Base-by-base conservation (phyloP, 2,113 vertebrate species). In the Lagenorhynchus albirostris region DNA sequence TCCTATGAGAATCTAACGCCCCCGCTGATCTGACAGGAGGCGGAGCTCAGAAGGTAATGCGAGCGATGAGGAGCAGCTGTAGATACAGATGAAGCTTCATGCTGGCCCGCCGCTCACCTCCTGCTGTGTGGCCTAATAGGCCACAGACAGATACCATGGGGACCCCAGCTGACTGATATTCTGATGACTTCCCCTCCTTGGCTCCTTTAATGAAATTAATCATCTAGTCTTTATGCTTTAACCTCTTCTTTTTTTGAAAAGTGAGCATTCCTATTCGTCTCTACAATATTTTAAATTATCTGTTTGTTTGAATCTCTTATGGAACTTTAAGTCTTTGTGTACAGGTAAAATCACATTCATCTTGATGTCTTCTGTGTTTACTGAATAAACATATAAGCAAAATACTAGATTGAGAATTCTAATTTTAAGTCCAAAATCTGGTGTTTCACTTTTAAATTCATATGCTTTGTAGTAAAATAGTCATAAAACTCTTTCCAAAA, bases 401-500 rank as follows among this genome's bases (percentile, higher is more conserved):
- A 94, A 62, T 20, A 87, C 18, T 90, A 21, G 14, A 38, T 17
- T 94, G 76, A 65, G 33, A 83, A 84, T 80, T 97, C 36, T 58
- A 77, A 95, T 68, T 91, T 89, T 63, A 62, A 77, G 50, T 33
- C 25, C 23, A 76, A 95, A n/a, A 94, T 26, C 68, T 89, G 63
- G 26, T 29, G 15, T 86, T 95, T 95, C 29, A 67, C 7, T 89
- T 95, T 79, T 60, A 93, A 90, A 38, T 65, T 68, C 70, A 65
- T 70, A 90, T 73, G 20, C 18, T 95, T 90, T 36, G 26, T 60
- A 92, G 63, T 58, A 82, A 92, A 92, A 80, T 70, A 97, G 76
- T n/a, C 55, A 60, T 74, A 83, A 94, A 87, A 80, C 8, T 53
- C 5, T 80, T 73, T 71, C 15, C 47, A 90, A 74, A 90, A 80